A percentile compares a stretch with the other conserved stretches of the same genome.
Conservation (phyloP, 2,113 vertebrate genomes). For the Bettongia penicillata region DNA sequence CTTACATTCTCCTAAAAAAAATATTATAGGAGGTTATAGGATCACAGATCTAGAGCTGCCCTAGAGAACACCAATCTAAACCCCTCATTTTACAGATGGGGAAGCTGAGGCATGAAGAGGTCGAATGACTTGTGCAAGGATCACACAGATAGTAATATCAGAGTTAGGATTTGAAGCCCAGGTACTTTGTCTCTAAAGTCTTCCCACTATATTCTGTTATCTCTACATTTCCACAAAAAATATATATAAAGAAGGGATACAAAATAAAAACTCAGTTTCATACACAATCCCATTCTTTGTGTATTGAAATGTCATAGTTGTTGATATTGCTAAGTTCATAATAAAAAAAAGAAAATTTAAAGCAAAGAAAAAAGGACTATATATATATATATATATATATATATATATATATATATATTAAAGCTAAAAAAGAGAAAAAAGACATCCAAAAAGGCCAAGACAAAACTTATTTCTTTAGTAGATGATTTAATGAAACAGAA, state of each 20-base stretch:
- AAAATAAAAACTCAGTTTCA: neutral
- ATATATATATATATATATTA: neutral
- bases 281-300: neutral
- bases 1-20: neutral
- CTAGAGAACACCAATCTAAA: neutral
- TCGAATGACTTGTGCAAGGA: neutral
- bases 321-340: neutral
- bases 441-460: neutral
- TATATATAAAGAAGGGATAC: neutral
- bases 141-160: neutral
- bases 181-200: neutral
- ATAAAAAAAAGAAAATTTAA: neutral
- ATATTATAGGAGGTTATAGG: neutral
- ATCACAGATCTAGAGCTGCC: neutral
- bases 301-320: neutral
- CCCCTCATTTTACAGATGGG: neutral
- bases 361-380: neutral
- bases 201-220: neutral
- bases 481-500: neutral
- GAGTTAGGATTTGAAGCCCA: neutral
- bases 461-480: neutral
- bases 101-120: neutral
- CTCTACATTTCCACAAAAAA: neutral
- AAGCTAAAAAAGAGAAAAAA: neutral
- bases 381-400: neutral